Percentiles rank a stretch among this genome's conserved stretches.
These are phyloP conservation scores for Chironomus striatipennis DNA, from an alignment of 1,140 invertebrate genomes.

Conservation along the genomic window DNA sequence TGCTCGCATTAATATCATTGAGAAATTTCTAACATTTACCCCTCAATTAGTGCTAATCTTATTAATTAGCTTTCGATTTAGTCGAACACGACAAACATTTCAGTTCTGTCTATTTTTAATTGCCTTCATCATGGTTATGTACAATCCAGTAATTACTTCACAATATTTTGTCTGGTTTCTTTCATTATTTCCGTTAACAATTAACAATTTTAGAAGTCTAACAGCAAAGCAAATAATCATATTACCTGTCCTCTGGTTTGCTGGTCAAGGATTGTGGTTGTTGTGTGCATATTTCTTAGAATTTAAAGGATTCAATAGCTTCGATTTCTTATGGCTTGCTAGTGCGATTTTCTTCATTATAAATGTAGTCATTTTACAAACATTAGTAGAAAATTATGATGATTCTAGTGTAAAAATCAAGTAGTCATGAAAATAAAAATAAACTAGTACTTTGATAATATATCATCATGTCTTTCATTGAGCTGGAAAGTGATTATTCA, in stretches of 20 bases:
- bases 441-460: background rate
- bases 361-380: conserved; percentile 63
- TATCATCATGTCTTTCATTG: background rate
- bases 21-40: conserved; percentile 60
- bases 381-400: conserved; percentile 53
- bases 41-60: conserved; percentile 66
- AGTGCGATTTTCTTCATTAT: conserved; percentile 66
- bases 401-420: conserved; percentile 1
- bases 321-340: conserved; percentile 69
- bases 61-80: conserved; percentile 58
- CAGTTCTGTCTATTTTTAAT: conserved; percentile 78
- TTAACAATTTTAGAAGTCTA: conserved; percentile 52
- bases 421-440: conserved; percentile 14
- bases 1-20: conserved; percentile 41
- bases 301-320: conserved; percentile 77
- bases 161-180: conserved; percentile 99
- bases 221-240: conserved; percentile 42
- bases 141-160: conserved; percentile 94
- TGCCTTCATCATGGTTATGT: conserved; percentile 83
- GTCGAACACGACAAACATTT: conserved; percentile 54
- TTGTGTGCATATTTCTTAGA: conserved; percentile 83
- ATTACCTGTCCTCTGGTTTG: conserved; percentile 58
- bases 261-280: conserved; percentile 79
- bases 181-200: conserved; percentile 70
- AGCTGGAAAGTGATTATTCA: no score